Conservation (phyloP, 2,113 vertebrate species). For the Pelecanus crispus region DNA sequence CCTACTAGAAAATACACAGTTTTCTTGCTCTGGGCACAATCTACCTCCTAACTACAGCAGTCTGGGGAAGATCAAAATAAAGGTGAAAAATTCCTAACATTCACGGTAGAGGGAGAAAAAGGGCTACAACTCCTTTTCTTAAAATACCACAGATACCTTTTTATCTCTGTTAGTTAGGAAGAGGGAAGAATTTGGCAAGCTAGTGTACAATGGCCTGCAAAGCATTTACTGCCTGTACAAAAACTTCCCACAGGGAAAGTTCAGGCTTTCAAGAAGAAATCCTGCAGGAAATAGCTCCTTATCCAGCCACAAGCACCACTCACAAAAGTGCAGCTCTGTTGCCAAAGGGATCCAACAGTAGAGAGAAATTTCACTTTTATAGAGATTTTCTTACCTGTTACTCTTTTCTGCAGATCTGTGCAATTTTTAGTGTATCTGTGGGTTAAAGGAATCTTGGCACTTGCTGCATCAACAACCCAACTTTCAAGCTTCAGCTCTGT, state of each 20-base stretch:
- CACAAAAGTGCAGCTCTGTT: neutral
- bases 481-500: neutral
- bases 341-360: neutral
- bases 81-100: neutral
- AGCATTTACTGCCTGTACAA: neutral
- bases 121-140: neutral
- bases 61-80: neutral
- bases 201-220: neutral
- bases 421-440: neutral
- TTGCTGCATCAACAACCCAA: neutral
- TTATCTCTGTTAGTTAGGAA: neutral
- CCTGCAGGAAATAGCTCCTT: slow-evolving; percentile 22
- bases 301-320: neutral
- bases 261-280: slow-evolving; percentile 24
- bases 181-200: neutral
- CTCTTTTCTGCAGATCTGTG: neutral
- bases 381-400: neutral
- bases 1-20: neutral
- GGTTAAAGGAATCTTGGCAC: neutral
- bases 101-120: neutral
- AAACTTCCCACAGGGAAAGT: neutral
- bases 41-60: neutral
- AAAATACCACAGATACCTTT: neutral
- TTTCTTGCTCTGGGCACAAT: neutral
- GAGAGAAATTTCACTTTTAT: neutral